phyloP scores from a whole-genome alignment of 2,797 vertebrate species.

The Ptychadena robeensis region DNA sequence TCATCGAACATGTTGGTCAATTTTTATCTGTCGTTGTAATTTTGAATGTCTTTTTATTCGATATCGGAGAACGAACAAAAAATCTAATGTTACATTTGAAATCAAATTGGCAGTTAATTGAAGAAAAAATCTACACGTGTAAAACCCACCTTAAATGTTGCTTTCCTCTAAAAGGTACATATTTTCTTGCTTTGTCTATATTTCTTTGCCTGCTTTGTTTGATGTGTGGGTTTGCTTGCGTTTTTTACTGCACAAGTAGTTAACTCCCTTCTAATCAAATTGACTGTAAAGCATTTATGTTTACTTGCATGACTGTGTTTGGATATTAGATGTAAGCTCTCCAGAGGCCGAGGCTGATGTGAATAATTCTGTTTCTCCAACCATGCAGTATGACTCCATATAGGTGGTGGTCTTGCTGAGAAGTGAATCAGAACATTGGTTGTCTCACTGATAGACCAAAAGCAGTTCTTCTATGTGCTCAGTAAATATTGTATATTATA shows the following conservation, averaged over 20 bases:
- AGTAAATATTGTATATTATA: no score
- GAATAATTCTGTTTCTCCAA: neutral
- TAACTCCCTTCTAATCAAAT: neutral
- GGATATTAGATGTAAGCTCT: neutral
- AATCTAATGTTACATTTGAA: no score
- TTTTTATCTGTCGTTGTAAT: no score
- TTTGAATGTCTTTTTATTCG: no score
- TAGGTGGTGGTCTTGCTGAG: neutral
- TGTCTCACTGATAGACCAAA: neutral
- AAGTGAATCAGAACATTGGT: neutral
- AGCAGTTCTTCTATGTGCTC: neutral
- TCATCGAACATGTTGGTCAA: no score
- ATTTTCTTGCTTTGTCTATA: no score
- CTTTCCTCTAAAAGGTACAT: no score
- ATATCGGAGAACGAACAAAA: no score
- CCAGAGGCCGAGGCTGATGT: neutral
- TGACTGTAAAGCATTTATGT: neutral
- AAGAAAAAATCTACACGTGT: no score
- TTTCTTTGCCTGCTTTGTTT: neutral
- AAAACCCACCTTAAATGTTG: no score
- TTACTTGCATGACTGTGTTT: neutral
- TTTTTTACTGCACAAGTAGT: neutral
- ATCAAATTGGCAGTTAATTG: no score
- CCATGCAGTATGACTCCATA: neutral
- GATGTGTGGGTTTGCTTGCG: neutral